Base-by-base conservation (phyloP, 2,888 invertebrate genomes). In the Exephanes ischioxanthus region DNA sequence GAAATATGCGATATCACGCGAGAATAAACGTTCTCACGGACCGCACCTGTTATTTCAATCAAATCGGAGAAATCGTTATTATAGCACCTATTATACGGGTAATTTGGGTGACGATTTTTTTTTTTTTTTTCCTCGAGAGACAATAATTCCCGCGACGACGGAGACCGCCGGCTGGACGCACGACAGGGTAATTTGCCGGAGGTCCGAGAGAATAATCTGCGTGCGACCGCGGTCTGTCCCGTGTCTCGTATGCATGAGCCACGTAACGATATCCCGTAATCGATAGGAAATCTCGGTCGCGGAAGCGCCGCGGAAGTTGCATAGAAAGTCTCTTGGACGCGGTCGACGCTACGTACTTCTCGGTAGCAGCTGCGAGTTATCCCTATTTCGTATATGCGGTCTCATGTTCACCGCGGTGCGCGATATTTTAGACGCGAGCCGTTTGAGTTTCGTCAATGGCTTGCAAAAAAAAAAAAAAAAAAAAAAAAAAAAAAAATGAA, bases 261-360 rank as follows among this genome's bases (percentile, higher is more conserved):
- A 14, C 83, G 82, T 85, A 87, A 85, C 72, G 51, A 89, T 90
- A 89, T 88, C 90, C 22, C 90, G 89, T 89, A 90, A 92, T 91
- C 90, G 88, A 88, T 91, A 89, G 90, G 91, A 92, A 90, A 91
- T 90, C 88, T 88, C 85, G 77, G 85, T 75, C 84, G 87, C 86
- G 86, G 84, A 88, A 87, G 87, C 83, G 88, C 89, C 87, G 85
- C 89, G 91, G 88, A 91, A 92, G 90, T 92, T 90, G 88, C 89
- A 87, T 90, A 92, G 92, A 93, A 93, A 93, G 91, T 93, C 86
- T 80, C 83, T 41, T 11, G 41, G 41, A 51, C n/a, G 68, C 71
- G 37, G 30, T 61, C 33, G 33, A 51, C 53, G 41, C 16, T 37
- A 26, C 9, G 33, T 37, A 77, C 22, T 75, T 48, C 75, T 75